Percentiles rank a stretch among this genome's conserved stretches.
phyloP scores from a whole-genome alignment of 2,888 invertebrate species.

The Lapara coniferarum region DNA sequence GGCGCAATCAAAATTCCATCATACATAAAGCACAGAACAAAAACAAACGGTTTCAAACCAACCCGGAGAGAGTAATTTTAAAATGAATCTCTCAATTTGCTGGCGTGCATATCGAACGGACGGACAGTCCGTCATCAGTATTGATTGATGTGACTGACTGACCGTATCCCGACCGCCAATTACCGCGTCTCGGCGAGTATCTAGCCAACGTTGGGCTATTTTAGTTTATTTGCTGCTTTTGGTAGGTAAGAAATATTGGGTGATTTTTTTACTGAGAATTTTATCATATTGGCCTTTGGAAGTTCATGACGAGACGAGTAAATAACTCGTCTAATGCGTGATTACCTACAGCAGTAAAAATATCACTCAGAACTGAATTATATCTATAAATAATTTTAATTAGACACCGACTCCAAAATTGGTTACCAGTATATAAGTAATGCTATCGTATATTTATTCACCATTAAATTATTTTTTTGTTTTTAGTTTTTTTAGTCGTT shows the following conservation, averaged over 20 bases:
- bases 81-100: background rate
- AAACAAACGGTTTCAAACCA: background rate
- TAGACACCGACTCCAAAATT: too few species aligned
- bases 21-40: background rate
- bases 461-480: too few species aligned
- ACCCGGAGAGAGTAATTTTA: background rate
- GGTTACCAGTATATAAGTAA: too few species aligned
- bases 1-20: background rate
- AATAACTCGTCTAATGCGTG: too few species aligned
- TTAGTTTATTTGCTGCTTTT: background rate
- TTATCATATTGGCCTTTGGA: too few species aligned
- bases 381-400: too few species aligned
- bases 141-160: conserved; percentile 11
- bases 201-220: background rate
- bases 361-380: too few species aligned
- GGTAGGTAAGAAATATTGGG: background rate
- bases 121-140: conserved; percentile 7
- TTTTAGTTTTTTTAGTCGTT: too few species aligned
- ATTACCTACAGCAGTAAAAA: too few species aligned
- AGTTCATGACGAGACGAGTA: too few species aligned
- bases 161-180: conserved; percentile 11
- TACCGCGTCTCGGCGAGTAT: background rate
- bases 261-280: background rate
- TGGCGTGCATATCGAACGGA: background rate
- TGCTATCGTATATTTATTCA: too few species aligned